Base-by-base conservation (phyloP, 2,888 invertebrate genomes). In the Crossocerus cetratus region DNA sequence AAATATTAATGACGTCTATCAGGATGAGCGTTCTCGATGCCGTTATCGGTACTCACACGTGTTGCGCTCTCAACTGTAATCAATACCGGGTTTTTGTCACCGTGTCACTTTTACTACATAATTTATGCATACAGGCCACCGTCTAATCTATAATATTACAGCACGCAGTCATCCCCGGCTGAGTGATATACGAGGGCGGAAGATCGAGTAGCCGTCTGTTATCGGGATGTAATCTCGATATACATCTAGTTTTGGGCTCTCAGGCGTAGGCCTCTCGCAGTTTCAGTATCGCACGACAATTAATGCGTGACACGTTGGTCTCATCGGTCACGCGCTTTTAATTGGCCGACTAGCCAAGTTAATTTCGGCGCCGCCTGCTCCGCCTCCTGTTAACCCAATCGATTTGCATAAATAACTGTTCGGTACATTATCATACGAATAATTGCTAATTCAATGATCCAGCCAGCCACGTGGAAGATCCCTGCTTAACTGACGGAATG, bases 81-180 rank as follows among this genome's bases (percentile, higher is more conserved):
- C 68, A 54, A 66, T 58, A 64, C 63, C 61, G 64, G 16, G 23
- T 44, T 54, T 49, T 56, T 21, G 65, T 20, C 63, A 21, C 22
- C 55, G 64, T 18, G 57, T 45, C 58, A 42, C 53, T 42, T 44
- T 60, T 68, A 16, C 18, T 32, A 21, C 0, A 65, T 59, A 76
- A 77, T 77, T 77, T 69, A 72, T 73, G 63, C 18, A 11, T 56
- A 11, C 23, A 23, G 22, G 32, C 21, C 16, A 45, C 8, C 5
- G 49, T 49, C 49, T 16, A 49, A 49, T 49, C 49, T 32, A 22
- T 21, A 22, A 58, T n/a, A 23, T 32, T 22, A 32, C 32, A 32
- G 58, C 20, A 8, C 58, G 58, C 32, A 56, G 23, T 23, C 32
- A 58, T 23, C 49, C n/a, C 16, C 3, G 16, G 5, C 13, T 16